Percentiles rank a stretch among this genome's conserved stretches.
Conservation (phyloP, 2,113 vertebrate genomes). For the Aplodontia rufa region DNA sequence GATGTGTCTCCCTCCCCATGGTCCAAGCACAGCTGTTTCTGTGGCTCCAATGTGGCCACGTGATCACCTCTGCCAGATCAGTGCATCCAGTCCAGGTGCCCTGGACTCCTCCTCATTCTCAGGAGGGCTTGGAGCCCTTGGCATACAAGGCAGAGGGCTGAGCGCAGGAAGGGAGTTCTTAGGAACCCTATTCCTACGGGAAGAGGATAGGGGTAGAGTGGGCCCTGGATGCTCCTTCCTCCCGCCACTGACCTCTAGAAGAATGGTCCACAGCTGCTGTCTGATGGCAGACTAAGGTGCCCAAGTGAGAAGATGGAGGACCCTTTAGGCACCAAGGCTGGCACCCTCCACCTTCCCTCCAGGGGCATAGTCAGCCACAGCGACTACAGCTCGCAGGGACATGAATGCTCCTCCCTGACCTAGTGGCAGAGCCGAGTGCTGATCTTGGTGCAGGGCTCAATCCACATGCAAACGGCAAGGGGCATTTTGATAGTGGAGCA, state of each 20-base stretch:
- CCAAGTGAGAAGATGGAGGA: fast-evolving
- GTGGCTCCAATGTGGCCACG: background rate
- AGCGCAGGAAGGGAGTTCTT: background rate
- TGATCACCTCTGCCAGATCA: background rate
- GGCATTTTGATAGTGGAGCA: background rate
- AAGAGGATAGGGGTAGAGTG: background rate
- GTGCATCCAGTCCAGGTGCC: too few species aligned
- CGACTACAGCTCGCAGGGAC: fast-evolving
- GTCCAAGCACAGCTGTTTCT: too few species aligned
- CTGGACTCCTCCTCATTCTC: background rate
- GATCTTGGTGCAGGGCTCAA: background rate
- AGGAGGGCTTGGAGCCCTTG: too few species aligned
- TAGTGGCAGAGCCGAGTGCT: fast-evolving
- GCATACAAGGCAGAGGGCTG: background rate
- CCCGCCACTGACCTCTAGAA: fast-evolving
- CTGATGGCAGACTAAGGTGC: fast-evolving
- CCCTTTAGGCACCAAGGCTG: too few species aligned
- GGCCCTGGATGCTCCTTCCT: fast-evolving
- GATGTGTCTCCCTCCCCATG: fast-evolving
- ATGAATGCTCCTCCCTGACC: fast-evolving
- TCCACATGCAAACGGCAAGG: too few species aligned
- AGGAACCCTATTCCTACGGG: background rate
- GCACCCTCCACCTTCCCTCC: too few species aligned
- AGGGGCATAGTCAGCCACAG: background rate
- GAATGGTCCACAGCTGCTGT: fast-evolving